Percentiles rank a stretch among this genome's conserved stretches.
phyloP scores from a whole-genome alignment of 2,888 invertebrate genomes.

The Drosophila macrospina region DNA sequence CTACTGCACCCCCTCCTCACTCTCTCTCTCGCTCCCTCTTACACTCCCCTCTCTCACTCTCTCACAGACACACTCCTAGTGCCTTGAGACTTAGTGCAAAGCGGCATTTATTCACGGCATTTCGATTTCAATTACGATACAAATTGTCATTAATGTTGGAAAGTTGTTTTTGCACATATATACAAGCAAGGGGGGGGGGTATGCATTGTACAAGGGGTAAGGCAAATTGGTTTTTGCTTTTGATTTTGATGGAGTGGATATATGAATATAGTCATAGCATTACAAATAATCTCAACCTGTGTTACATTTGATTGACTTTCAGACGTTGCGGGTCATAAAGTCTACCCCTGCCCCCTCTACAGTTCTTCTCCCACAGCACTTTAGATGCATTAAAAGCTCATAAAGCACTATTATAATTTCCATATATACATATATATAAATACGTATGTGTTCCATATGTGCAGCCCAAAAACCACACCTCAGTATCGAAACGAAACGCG shows the following conservation, averaged over 20 bases:
- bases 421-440: conserved; percentile 43
- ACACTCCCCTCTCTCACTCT: background rate
- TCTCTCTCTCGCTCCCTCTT: background rate
- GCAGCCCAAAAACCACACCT: conserved; percentile 79
- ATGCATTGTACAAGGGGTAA: background rate
- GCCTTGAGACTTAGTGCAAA: conserved; percentile 69
- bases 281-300: conserved; percentile 64
- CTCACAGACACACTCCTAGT: conserved; percentile 17
- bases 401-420: conserved; percentile 77
- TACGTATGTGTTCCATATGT: conserved; percentile 37
- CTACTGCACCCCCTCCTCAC: conserved; percentile 8
- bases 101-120: conserved; percentile 81
- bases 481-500: conserved; percentile 60
- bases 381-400: conserved; percentile 67
- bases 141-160: conserved; percentile 81
- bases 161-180: conserved; percentile 71
- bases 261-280: conserved; percentile 49
- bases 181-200: conserved; percentile 2
- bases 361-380: background rate
- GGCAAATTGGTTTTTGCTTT: conserved; percentile 42
- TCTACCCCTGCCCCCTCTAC: background rate
- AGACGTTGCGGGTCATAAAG: conserved; percentile 70
- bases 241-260: conserved; percentile 74
- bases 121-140: conserved; percentile 81
- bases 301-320: conserved; percentile 74